Conservation (phyloP, 64 coral and sea anemone species). For the Montipora capricornis region DNA sequence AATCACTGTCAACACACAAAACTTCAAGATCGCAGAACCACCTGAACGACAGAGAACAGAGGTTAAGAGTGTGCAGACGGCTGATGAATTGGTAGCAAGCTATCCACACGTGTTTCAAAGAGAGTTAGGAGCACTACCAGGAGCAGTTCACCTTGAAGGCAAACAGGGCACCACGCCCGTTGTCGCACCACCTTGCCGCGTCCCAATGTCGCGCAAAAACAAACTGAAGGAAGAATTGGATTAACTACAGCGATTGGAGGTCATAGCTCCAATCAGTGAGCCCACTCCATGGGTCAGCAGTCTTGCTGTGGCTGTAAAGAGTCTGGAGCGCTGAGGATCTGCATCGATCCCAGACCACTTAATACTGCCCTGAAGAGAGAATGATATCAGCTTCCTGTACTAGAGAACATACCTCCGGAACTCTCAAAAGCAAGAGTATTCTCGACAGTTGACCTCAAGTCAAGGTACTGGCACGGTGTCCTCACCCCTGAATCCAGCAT, state of each 20-base stretch:
- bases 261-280: constrained; percentile 40
- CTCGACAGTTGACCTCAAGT: too few relatives aligned
- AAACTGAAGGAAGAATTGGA: constrained; percentile 47
- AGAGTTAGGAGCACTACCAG: constrained; percentile 31
- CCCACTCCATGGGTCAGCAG: constrained; percentile 14
- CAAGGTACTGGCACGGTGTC: too few relatives aligned
- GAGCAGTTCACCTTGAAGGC: constrained; percentile 34
- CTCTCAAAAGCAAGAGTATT: too few relatives aligned
- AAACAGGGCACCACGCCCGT: constrained; percentile 11
- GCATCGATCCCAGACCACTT: neutral
- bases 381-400: constrained; percentile 1
- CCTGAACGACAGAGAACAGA: too few relatives aligned
- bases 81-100: neutral
- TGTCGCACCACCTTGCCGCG: neutral
- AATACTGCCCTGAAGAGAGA: neutral
- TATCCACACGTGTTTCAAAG: constrained; percentile 29
- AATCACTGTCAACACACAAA: too few relatives aligned
- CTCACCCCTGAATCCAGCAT: too few relatives aligned
- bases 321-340: neutral
- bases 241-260: neutral
- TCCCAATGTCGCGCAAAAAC: constrained; percentile 16
- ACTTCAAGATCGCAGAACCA: too few relatives aligned
- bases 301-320: too few relatives aligned
- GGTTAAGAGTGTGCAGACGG: too few relatives aligned
- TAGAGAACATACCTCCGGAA: too few relatives aligned